Base-by-base conservation (phyloP, 2,113 vertebrate species). In the Cettia cetti region DNA sequence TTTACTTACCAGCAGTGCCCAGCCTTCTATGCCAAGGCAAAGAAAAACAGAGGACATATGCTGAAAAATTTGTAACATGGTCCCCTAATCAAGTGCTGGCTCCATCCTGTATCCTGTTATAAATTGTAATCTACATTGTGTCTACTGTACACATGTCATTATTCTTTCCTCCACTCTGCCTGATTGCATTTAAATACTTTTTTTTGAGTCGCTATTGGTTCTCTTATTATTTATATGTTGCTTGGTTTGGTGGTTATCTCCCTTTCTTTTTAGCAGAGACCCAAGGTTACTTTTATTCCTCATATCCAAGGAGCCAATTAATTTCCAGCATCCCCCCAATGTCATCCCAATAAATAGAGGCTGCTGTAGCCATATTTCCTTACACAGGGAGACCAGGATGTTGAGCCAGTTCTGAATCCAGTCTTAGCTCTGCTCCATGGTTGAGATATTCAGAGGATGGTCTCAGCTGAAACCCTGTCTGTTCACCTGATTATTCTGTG, bases 51-150 rank as follows among this genome's bases (percentile, higher is more conserved):
- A 95, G 96, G 91, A 97, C 95, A 97, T 96, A 96, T 97, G 96
- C 96, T 94, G 95, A 97, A 97, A 93, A 95, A 97, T 96, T 96
- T 96, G 91, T 97, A 91, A 82, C 69, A 82, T 96, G 87, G 95
- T 84, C 89, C 69, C 78, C 90, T 96, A 98, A 98, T 98, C 96
- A 98, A 97, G 92, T 63, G 82, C 96, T 92, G 94, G 97, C 97
- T 98, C 97, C 97, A 97, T 98, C 98, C 98, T 97, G 97, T 94
- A 97, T 98, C 97, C 98, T 98, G 97, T 98, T 96, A 97, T 97
- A 98, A 98, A 97, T 96, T 93, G 90, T 84, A 97, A 98, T 98
- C 97, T 97, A 85, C 92, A 93, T 95, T 96, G 96, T 95, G 92
- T 97, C 95, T 97, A 96, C 93, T 82, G 78, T 95, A 94, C 90